phyloP scores from a whole-genome alignment of 2,888 invertebrate genomes.

The Protonemura montana region DNA sequence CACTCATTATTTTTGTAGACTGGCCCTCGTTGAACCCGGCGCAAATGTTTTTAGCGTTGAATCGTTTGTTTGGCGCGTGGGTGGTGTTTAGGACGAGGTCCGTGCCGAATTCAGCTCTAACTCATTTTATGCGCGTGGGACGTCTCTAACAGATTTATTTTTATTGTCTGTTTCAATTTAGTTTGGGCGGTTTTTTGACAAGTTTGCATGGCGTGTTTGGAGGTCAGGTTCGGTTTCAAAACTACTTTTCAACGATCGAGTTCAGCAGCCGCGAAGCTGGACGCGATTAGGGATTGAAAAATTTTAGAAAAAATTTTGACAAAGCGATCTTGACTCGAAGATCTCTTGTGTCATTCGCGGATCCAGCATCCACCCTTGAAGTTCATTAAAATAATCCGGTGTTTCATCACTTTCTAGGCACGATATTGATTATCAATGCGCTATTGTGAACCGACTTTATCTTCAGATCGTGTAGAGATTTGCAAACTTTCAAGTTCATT shows the following conservation, averaged over 20 bases:
- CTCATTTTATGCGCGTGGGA: too few relatives aligned
- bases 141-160: too few relatives aligned
- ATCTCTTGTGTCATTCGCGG: background rate
- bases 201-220: too few relatives aligned
- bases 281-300: too few relatives aligned
- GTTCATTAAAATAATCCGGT: background rate
- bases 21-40: background rate
- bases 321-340: background rate
- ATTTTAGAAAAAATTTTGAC: too few relatives aligned
- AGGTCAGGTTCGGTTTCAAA: too few relatives aligned
- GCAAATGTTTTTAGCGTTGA: background rate
- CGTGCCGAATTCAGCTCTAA: too few relatives aligned
- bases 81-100: too few relatives aligned
- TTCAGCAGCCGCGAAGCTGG: too few relatives aligned
- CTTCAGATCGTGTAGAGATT: conserved; percentile 26
- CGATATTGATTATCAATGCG: conserved; percentile 2
- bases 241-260: too few relatives aligned
- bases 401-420: background rate
- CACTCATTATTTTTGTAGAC: conserved; percentile 13
- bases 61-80: background rate
- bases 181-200: too few relatives aligned
- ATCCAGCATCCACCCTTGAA: background rate
- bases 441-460: background rate
- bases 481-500: conserved; percentile 40
- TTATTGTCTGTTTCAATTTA: too few relatives aligned